Evolutionary conservation across 2,797 vertebrate genomes (phyloP).

Genomic region (Pseudochaenichthys georgianus): DNA sequence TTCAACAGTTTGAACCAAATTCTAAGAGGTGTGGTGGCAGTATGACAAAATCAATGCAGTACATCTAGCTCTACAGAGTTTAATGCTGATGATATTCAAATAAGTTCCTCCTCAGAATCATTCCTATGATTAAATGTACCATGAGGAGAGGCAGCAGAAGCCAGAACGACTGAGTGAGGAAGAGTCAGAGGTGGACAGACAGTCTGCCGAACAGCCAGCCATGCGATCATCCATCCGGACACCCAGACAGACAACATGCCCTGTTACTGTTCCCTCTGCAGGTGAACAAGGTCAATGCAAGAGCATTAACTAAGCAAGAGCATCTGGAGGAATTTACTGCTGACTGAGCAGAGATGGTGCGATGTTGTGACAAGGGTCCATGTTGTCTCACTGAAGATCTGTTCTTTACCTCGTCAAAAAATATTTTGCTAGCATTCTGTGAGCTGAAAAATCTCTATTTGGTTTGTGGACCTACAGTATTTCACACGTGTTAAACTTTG

Average conservation of each 20-base stretch:
- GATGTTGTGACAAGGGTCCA: conserved; percentile 43
- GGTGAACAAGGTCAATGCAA: conserved; percentile 68
- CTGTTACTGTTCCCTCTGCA: conserved; percentile 50
- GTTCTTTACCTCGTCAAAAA: conserved; percentile 9
- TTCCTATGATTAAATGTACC: conserved; percentile 18
- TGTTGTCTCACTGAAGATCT: conserved; percentile 31
- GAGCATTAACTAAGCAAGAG: conserved; percentile 25
- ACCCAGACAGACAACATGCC: conserved; percentile 70
- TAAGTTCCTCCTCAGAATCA: background rate
- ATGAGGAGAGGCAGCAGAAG: conserved; percentile 24
- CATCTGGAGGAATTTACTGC: conserved; percentile 29
- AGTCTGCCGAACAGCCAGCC: conserved; percentile 61
- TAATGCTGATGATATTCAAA: background rate
- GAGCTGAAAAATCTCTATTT: conserved; percentile 26
- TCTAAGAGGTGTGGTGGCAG: background rate
- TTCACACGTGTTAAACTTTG: conserved; percentile 53
- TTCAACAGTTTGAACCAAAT: background rate
- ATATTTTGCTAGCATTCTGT: conserved; percentile 8
- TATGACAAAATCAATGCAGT: background rate
- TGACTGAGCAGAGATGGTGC: conserved; percentile 44
- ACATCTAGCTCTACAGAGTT: background rate
- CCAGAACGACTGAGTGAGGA: conserved; percentile 19
- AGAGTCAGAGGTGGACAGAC: conserved; percentile 61
- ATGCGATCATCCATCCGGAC: conserved; percentile 60
- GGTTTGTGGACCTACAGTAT: conserved; percentile 37